Evolutionary conservation across 2,113 vertebrate genomes (phyloP).

Genomic region (Sakesphorus luctuosus): DNA sequence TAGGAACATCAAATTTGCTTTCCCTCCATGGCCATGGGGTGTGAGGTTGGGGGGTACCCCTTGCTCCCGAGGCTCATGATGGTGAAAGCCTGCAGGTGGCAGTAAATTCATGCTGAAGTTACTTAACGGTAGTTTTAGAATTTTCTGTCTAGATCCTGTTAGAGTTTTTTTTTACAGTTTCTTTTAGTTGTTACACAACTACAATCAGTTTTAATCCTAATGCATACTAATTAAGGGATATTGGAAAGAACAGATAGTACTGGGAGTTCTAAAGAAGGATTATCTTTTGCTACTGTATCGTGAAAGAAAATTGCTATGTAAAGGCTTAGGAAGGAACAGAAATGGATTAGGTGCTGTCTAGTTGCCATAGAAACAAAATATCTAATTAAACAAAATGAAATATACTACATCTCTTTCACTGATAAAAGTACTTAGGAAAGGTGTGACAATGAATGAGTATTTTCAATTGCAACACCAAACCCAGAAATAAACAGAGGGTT

Average conservation of each 20-base stretch:
- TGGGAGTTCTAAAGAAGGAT: slow-evolving; percentile 67
- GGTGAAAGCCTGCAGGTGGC: slow-evolving; percentile 76
- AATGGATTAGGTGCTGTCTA: slow-evolving; percentile 55
- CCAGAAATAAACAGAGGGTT: not conserved
- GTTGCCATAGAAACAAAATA: slow-evolving; percentile 76
- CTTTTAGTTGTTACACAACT: slow-evolving; percentile 12
- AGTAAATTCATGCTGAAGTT: slow-evolving; percentile 64
- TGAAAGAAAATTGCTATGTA: slow-evolving; percentile 64
- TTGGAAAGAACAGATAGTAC: slow-evolving; percentile 55
- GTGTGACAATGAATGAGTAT: not conserved
- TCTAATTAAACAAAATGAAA: slow-evolving; percentile 73
- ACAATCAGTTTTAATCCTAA: slow-evolving; percentile 69
- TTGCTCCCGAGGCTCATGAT: not conserved
- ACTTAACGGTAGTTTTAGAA: not conserved
- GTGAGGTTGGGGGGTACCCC: too few relatives aligned
- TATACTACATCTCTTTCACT: slow-evolving; percentile 26
- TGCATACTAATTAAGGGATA: slow-evolving; percentile 72
- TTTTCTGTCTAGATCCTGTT: slow-evolving; percentile 16
- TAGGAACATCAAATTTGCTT: not conserved
- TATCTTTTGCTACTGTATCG: slow-evolving; percentile 66
- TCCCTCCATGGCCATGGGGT: not conserved
- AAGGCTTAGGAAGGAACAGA: slow-evolving; percentile 69
- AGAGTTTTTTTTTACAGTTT: not conserved
- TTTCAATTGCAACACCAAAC: slow-evolving; percentile 33
- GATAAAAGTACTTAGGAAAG: slow-evolving; percentile 32